Evolutionary conservation across 2,113 vertebrate genomes (phyloP), one percentile per base, ranked within the genome.

Genomic region (Ammodytes dubius): DNA sequence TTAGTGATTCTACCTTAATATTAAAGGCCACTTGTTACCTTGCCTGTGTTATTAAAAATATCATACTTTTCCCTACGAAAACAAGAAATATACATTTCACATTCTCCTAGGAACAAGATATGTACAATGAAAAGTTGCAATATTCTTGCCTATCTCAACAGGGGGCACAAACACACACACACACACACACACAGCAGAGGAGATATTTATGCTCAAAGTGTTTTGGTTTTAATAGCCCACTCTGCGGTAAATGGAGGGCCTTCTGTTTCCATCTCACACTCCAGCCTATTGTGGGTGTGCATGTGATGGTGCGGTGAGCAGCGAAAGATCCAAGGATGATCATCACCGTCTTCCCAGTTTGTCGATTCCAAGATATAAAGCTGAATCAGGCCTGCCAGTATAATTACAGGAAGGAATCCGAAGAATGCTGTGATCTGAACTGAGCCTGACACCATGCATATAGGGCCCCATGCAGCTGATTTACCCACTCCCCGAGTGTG

Each of bases 401-500:
- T 90, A 90, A 90, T 93, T 87, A 89, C 77, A 85, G 74, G 53
- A 59, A 85, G 88, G 90, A 93, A 93, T 93, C 83, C 88, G 74
- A 91, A 65, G 89, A 93, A 94, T 92, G 92, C 84, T 86, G 83
- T 82, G 91, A 89, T 89, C 82, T 85, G 78, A 87, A 87, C 70
- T 79, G 69, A 73, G 90, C 57, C 79, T 85, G 81, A 93, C 86
- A 86, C 71, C 74, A 89, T 67, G 72, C 27, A 27, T 87, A 79
- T 70, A 87, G 81, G 77, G 81, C 73, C 84, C 67, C 86, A 78
- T 87, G 79, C 61, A 84, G 81, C 76, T 73, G 82, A 87, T 87
- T 86, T 87, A 84, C 68, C 78, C 82, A 73, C 73, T 82, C 46
- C 27, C 60, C 54, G 5, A 17, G 52, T 66, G 54, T 64, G 59